phyloP scores from a whole-genome alignment of 2,797 vertebrate genomes.

The Presbytis comata region DNA sequence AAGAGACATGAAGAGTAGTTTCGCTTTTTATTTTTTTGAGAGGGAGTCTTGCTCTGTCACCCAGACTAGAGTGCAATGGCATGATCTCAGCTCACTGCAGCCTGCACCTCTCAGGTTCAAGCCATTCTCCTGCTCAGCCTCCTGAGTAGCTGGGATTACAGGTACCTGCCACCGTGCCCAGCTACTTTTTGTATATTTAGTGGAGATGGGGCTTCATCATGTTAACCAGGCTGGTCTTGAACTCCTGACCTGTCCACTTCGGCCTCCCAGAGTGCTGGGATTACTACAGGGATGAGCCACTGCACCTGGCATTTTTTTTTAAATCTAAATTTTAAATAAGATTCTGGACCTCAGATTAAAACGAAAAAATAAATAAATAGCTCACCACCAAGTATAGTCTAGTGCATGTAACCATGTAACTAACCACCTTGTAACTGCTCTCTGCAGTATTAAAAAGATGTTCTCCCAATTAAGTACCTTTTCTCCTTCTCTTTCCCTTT shows the following conservation, averaged over 20 bases:
- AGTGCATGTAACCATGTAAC: background rate
- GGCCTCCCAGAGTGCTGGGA: too few species aligned
- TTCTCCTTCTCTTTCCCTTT: background rate
- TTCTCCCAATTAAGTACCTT: background rate
- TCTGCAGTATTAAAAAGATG: background rate
- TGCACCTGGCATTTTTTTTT: background rate
- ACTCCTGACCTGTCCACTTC: too few species aligned
- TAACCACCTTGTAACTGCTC: background rate
- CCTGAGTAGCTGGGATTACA: background rate
- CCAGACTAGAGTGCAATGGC: background rate
- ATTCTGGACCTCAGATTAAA: background rate
- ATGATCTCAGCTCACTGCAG: background rate
- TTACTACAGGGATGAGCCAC: background rate
- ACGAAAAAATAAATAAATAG: background rate
- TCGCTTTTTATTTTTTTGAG: background rate
- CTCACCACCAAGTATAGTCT: background rate
- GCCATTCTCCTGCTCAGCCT: background rate
- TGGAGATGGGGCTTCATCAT: too few species aligned
- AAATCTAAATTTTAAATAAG: conserved; percentile 24
- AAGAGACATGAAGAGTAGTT: background rate
- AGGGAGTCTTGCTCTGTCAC: background rate
- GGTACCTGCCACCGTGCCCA: background rate
- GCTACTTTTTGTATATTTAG: too few species aligned
- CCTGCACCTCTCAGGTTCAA: background rate
- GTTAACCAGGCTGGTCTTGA: too few species aligned